phyloP scores from a whole-genome alignment of 1,140 invertebrate genomes.

The Helicoverpa armigera region DNA sequence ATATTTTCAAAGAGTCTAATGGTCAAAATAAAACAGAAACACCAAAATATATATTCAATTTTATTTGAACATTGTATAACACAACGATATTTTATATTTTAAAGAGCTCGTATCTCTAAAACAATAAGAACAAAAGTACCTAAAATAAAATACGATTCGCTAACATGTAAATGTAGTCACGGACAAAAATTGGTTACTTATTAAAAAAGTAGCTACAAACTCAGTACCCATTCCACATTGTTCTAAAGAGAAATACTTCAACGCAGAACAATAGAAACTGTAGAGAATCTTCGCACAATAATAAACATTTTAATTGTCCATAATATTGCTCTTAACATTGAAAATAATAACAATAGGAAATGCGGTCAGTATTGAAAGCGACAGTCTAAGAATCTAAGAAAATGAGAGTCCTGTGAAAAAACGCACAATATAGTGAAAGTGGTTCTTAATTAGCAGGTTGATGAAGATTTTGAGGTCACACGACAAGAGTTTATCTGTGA shows the following conservation, averaged over 20 bases:
- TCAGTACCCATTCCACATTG: conserved; percentile 11
- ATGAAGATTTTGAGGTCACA: conserved; percentile 38
- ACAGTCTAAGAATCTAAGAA: conserved; percentile 22
- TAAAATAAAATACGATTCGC: conserved; percentile 24
- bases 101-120: conserved; percentile 24
- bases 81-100: background rate
- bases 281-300: conserved; percentile 36
- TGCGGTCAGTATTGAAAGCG: conserved; percentile 37
- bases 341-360: conserved; percentile 42
- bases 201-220: conserved; percentile 21
- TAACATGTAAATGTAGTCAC: conserved; percentile 31
- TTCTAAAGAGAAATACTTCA: conserved; percentile 24
- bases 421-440: conserved; percentile 47
- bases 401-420: conserved; percentile 49
- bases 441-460: conserved; percentile 33
- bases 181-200: conserved; percentile 18
- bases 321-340: conserved; percentile 36
- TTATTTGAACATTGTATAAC: no score
- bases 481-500: background rate
- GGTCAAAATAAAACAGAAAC: no score
- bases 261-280: background rate
- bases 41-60: no score
- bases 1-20: no score
- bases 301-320: conserved; percentile 37
- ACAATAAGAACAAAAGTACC: conserved; percentile 29